Evolutionary conservation across 1,140 invertebrate genomes (phyloP).

Genomic region (Zaprionus ghesquierei): DNA sequence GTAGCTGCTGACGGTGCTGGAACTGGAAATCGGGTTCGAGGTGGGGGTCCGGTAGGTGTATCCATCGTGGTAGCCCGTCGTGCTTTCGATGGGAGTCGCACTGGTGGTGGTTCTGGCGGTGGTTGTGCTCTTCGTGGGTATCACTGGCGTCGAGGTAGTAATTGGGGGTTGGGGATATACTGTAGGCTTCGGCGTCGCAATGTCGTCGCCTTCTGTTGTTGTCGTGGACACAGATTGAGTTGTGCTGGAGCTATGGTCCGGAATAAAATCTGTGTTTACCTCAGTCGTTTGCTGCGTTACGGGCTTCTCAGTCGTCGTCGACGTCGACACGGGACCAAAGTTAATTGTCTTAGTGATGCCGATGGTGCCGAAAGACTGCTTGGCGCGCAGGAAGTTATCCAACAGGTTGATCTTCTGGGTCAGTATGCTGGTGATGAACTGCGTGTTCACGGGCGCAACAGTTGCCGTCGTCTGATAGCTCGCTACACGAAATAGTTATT

Average conservation of each 20-base stretch:
- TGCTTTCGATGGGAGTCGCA: neutral
- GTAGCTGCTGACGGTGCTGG: conserved; percentile 18
- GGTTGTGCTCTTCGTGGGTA: conserved; percentile 14
- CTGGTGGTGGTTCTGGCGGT: neutral
- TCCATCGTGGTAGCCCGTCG: neutral
- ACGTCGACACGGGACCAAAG: conserved; percentile 25
- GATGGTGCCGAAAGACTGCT: conserved; percentile 46
- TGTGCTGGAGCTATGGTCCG: conserved; percentile 57
- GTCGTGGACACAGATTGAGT: conserved; percentile 65
- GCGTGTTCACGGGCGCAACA: conserved; percentile 36
- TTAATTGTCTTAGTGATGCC: conserved; percentile 44
- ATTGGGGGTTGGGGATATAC: conserved; percentile 60
- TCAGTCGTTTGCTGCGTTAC: conserved; percentile 54
- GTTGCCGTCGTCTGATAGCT: conserved; percentile 21
- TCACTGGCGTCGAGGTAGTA: conserved; percentile 32
- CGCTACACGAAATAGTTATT: conserved; percentile 12
- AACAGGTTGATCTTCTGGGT: conserved; percentile 48
- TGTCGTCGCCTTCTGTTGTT: conserved; percentile 56
- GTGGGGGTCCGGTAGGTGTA: conserved; percentile 32
- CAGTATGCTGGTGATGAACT: conserved; percentile 55
- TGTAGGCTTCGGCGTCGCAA: conserved; percentile 62
- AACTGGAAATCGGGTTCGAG: neutral
- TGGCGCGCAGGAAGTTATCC: conserved; percentile 49
- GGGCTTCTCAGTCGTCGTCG: conserved; percentile 53
- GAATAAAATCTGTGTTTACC: conserved; percentile 71